These are phyloP conservation scores for Oikopleura vanhoeffeni DNA, from an alignment of 23 tunicate genomes.

Conservation along the genomic window DNA sequence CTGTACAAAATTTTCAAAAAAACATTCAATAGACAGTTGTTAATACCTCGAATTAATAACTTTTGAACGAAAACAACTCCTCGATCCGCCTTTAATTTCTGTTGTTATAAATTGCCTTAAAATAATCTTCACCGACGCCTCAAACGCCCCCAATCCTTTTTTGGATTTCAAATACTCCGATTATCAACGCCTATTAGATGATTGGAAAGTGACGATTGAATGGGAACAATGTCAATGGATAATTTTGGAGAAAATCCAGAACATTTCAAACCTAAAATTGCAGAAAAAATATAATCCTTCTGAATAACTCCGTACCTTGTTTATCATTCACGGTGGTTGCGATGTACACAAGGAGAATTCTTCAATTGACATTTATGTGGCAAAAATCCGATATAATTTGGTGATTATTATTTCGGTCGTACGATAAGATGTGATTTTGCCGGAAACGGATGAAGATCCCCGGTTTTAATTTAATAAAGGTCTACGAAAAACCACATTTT, in stretches of 20 bases:
- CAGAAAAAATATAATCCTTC: neutral
- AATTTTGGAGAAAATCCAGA: too few relatives aligned
- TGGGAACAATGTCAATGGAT: neutral
- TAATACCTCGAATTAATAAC: neutral
- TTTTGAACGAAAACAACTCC: constrained; percentile 5
- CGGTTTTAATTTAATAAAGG: too few relatives aligned
- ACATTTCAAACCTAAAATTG: neutral
- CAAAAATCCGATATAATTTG: neutral
- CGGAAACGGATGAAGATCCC: too few relatives aligned
- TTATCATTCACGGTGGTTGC: constrained; percentile 15
- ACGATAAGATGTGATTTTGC: too few relatives aligned
- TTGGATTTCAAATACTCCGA: neutral
- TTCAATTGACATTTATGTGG: neutral
- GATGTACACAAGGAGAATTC: constrained; percentile 7
- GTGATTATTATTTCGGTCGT: too few relatives aligned
- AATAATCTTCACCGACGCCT: neutral
- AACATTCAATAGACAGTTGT: too few relatives aligned
- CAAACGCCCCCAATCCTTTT: neutral
- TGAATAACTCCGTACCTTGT: neutral
- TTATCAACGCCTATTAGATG: neutral
- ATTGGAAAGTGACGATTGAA: constrained; percentile 8
- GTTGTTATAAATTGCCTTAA: neutral
- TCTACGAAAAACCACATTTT: too few relatives aligned
- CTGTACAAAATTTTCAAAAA: too few relatives aligned
- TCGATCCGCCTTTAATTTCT: neutral